Percentiles rank a stretch among this genome's conserved stretches.
Evolutionary conservation across 2,113 vertebrate species (phyloP).

Genomic region (Rhagologus leucostigma): DNA sequence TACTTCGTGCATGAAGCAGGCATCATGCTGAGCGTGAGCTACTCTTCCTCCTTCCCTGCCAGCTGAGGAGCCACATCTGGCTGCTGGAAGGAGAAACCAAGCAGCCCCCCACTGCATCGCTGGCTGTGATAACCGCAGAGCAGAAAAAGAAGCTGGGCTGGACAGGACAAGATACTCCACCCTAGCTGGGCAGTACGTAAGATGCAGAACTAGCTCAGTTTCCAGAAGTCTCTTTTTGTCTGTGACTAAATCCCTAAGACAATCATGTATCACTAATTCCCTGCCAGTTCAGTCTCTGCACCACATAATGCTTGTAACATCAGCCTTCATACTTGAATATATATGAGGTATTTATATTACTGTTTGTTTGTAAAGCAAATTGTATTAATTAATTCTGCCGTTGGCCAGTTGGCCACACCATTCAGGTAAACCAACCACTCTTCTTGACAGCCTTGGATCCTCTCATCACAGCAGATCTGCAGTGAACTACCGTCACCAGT

Average conservation of each 20-base stretch:
- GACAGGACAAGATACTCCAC: neutral
- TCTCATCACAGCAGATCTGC: neutral
- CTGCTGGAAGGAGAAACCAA: neutral
- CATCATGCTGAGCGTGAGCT: neutral
- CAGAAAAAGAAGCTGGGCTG: neutral
- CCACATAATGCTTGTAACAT: neutral
- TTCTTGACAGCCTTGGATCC: neutral
- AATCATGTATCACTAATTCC: neutral
- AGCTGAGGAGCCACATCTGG: neutral
- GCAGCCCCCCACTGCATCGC: rapidly evolving
- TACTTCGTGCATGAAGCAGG: neutral
- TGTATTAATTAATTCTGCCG: neutral
- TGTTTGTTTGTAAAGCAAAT: neutral
- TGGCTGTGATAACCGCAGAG: neutral
- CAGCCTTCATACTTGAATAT: neutral
- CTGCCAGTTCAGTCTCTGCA: neutral
- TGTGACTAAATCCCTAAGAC: neutral
- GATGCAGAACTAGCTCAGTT: neutral
- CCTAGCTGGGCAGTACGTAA: rapidly evolving
- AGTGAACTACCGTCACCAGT: neutral
- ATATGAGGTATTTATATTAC: neutral
- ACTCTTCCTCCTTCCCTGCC: neutral
- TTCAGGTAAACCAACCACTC: neutral
- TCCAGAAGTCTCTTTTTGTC: neutral
- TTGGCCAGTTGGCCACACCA: neutral